These are phyloP conservation scores for Scomberomorus guttatus DNA, from an alignment of 2,797 vertebrate genomes.

Conservation along the genomic window DNA sequence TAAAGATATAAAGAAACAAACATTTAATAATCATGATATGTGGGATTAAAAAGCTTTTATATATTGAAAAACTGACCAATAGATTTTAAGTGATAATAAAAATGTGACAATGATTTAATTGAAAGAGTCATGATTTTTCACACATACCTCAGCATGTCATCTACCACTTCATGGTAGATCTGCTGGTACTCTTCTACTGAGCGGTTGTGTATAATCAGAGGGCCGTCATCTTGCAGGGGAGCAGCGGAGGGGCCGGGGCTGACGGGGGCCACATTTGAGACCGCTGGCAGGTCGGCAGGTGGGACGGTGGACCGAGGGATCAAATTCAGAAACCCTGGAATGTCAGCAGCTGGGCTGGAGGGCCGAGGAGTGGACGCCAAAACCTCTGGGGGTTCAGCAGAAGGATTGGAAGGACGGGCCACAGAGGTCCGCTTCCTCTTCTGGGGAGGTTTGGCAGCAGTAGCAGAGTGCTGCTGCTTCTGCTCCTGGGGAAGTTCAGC, in stretches of 20 bases:
- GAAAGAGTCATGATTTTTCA: not conserved
- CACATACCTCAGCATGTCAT: not conserved
- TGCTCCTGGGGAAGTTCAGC: not conserved
- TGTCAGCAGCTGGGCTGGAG: not conserved
- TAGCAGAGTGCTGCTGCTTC: not conserved
- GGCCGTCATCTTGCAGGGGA: not conserved
- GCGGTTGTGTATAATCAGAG: not conserved
- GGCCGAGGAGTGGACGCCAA: not conserved
- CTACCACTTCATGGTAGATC: slow-evolving; percentile 8
- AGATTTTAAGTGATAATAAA: not conserved
- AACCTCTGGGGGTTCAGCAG: not conserved
- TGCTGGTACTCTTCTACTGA: not conserved
- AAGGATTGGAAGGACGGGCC: not conserved
- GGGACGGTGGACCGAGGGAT: not conserved
- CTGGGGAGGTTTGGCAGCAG: not conserved
- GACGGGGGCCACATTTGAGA: not conserved
- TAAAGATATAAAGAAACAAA: not conserved
- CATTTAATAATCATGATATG: not conserved
- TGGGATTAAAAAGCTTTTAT: not conserved
- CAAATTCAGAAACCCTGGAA: not conserved
- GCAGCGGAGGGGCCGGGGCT: not conserved
- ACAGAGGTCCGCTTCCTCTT: not conserved
- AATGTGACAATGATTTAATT: not conserved
- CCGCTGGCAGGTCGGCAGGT: not conserved
- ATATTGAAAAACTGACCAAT: no score